Percentiles rank a stretch among this genome's conserved stretches.
These are phyloP conservation scores for Dascillus cervinus DNA, from an alignment of 2,888 invertebrate species.

Conservation along the genomic window DNA sequence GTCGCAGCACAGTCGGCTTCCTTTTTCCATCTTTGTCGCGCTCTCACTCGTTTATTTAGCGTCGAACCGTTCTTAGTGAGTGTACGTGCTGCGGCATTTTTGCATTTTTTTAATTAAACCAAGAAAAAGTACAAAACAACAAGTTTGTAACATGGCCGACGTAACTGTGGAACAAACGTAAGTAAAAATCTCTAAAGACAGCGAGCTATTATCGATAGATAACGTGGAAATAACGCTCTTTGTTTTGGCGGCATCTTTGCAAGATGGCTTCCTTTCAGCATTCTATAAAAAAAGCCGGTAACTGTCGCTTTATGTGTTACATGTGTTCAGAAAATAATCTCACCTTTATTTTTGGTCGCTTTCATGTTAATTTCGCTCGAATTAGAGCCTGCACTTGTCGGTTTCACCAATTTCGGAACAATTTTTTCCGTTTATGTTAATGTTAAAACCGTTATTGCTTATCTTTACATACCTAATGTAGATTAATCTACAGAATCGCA, in stretches of 20 bases:
- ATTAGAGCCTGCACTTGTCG: too few relatives aligned
- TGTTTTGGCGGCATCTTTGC: constrained; percentile 41
- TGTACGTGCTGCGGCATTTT: constrained; percentile 16
- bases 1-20: constrained; percentile 25
- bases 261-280: constrained; percentile 51
- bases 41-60: constrained; percentile 40
- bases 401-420: too few relatives aligned
- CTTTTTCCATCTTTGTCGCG: constrained; percentile 47
- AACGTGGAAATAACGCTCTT: too few relatives aligned
- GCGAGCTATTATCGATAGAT: too few relatives aligned
- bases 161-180: constrained; percentile 55
- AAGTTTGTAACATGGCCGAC: constrained; percentile 53
- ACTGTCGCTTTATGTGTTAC: too few relatives aligned
- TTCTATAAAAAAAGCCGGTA: constrained; percentile 29
- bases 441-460: too few relatives aligned
- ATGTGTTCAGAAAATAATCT: too few relatives aligned
- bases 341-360: too few relatives aligned
- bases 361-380: too few relatives aligned
- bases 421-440: too few relatives aligned
- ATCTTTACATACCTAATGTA: too few relatives aligned
- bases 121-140: constrained; percentile 13
- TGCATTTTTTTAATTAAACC: constrained; percentile 6
- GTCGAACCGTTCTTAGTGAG: constrained; percentile 18
- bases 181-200: constrained; percentile 40
- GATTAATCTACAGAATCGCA: too few relatives aligned